Base-by-base conservation (phyloP, 2,797 vertebrate genomes). In the Cirrhinus molitorella region DNA sequence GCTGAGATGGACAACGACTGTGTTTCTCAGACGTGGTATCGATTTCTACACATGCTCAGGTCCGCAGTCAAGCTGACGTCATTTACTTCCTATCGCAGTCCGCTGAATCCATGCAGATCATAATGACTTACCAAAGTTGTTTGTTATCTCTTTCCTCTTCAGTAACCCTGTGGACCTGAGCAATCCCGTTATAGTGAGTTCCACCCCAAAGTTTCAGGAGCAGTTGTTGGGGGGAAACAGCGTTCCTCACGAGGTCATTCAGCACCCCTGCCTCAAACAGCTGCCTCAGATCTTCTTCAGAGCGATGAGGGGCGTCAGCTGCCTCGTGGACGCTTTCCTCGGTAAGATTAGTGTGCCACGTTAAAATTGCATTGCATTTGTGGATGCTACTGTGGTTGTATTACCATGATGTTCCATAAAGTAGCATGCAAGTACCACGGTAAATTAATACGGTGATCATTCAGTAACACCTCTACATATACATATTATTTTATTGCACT, bases 141-240 rank as follows among this genome's bases (percentile, higher is more conserved):
- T 37, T 0, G 21, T n/a, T 2, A 8, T 66, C 14, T 55, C 34
- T 21, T 73, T 74, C 25, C 8, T 7, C 12, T 1, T 59, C 92
- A 98, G 97, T 92, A 98, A 98, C 91, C 97, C 96, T 0, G 97
- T 97, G 95, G 97, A 98, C 91, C 94, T 98, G 87, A 96, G 96
- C 92, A 96, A 95, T 89, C 96, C 96, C 90, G 94, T 95, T 86
- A 95, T 97, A 90, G 95, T 97, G 90, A 97, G 96, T 90, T 96
- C 96, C 90, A 96, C 96, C 59, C 96, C 95, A 63, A 96, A 95
- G 91, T 96, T 96, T 93, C 96, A 96, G 93, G 96, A 97, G 89
- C 96, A 97, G 92, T 94, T 96, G 88, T 91, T 97, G 89, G 96
- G 94, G 88, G 96, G 95, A 86, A 96, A 93, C 84, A 95, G 96